Conservation (phyloP, 2,797 vertebrate genomes). For the Lagodon rhomboides region DNA sequence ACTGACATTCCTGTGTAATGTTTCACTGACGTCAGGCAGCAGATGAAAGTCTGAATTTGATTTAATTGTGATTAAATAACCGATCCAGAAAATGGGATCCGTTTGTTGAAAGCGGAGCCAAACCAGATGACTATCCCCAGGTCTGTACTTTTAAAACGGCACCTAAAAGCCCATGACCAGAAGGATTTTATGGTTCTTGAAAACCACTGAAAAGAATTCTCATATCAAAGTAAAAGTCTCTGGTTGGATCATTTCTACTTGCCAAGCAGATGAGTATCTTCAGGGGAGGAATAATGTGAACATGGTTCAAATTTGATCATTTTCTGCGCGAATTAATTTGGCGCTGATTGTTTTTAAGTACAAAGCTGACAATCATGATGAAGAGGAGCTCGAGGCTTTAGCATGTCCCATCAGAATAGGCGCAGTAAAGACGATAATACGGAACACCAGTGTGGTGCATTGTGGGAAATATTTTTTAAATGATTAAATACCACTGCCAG, state of each 20-base stretch:
- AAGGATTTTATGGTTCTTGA: neutral
- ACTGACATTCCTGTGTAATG: constrained; percentile 1
- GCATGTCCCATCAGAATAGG: neutral
- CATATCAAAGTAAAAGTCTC: neutral
- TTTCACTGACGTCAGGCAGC: constrained; percentile 9
- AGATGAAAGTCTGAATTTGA: neutral
- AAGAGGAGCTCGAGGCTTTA: neutral
- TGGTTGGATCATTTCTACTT: neutral
- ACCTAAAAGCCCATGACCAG: neutral
- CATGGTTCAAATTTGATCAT: neutral
- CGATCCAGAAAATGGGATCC: neutral
- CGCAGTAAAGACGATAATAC: neutral
- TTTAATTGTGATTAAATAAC: constrained; percentile 2
- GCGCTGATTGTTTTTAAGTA: neutral
- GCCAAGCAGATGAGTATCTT: constrained; percentile 17
- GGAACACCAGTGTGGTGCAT: neutral
- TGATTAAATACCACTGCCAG: neutral
- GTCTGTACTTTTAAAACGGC: neutral
- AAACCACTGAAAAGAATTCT: neutral
- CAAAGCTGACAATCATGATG: neutral
- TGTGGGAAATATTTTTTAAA: constrained; percentile 2
- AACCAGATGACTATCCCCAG: neutral
- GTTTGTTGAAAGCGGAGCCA: constrained; percentile 2
- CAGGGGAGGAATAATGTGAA: constrained; percentile 6
- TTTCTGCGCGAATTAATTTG: neutral